A percentile compares a stretch with the other conserved stretches of the same genome.
Conservation (phyloP, 2,113 vertebrate genomes). For the Hypomesus transpacificus region DNA sequence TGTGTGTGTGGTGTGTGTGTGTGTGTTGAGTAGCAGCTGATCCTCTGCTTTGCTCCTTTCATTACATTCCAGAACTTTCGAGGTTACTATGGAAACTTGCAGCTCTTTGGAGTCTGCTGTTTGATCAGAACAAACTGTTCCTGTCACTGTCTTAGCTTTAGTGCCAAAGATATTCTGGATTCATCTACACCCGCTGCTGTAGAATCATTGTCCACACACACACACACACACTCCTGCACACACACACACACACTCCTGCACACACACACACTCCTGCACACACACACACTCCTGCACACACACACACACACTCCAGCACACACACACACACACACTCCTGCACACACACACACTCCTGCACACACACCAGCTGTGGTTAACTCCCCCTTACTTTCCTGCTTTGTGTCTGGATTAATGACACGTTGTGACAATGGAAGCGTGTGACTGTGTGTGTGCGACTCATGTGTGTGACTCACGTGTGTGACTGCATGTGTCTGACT, state of each 20-base stretch:
- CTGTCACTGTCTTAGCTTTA: background rate
- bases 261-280: background rate
- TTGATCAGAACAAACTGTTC: slow-evolving; percentile 16
- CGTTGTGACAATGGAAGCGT: slow-evolving; percentile 11
- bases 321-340: too few relatives aligned
- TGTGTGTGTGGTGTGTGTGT: slow-evolving; percentile 21
- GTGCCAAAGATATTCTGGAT: too few relatives aligned
- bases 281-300: too few relatives aligned
- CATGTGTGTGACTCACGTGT: slow-evolving; percentile 5
- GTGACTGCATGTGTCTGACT: too few relatives aligned
- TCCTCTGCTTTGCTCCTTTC: background rate
- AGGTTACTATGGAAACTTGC: slow-evolving; percentile 36
- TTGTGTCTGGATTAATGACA: slow-evolving; percentile 31
- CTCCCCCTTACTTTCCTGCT: background rate
- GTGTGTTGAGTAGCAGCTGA: background rate
- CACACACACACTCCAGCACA: too few relatives aligned
- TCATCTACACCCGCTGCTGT: too few relatives aligned
- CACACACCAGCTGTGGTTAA: slow-evolving; percentile 7
- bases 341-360: too few relatives aligned
- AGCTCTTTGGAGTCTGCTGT: slow-evolving; percentile 27
- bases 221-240: background rate
- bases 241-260: background rate
- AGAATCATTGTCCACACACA: background rate
- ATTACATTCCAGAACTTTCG: too few relatives aligned
- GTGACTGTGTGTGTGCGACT: slow-evolving; percentile 21